Conservation (phyloP, 1,140 invertebrate species). For the Drosophila azteca region DNA sequence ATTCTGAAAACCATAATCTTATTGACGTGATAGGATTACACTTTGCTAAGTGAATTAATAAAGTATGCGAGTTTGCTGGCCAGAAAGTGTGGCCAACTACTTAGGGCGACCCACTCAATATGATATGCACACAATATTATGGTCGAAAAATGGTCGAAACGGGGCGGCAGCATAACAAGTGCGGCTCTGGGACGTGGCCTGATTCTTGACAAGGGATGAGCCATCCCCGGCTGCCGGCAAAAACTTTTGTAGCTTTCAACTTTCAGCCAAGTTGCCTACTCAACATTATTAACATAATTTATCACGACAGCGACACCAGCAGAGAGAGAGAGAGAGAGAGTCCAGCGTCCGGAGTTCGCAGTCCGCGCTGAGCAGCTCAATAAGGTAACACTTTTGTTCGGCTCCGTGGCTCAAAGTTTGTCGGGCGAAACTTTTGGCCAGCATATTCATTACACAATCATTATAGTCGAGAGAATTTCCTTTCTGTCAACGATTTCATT, state of each 20-base stretch:
- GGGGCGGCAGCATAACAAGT: slow-evolving; percentile 17
- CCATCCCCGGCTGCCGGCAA: background rate
- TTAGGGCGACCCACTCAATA: slow-evolving; percentile 71
- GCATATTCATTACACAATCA: slow-evolving; percentile 77
- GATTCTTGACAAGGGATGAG: slow-evolving; percentile 78
- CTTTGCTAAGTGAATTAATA: slow-evolving; percentile 83
- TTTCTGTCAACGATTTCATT: slow-evolving; percentile 58
- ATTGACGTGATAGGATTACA: slow-evolving; percentile 83
- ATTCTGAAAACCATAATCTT: slow-evolving; percentile 83
- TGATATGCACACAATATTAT: slow-evolving; percentile 78
- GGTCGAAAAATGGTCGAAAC: slow-evolving; percentile 54
- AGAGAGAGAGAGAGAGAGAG: no score
- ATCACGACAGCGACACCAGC: slow-evolving; percentile 73
- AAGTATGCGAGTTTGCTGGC: slow-evolving; percentile 51
- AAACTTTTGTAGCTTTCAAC: slow-evolving; percentile 66
- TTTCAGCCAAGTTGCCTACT: slow-evolving; percentile 63
- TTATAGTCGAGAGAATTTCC: slow-evolving; percentile 36
- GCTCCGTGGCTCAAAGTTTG: slow-evolving; percentile 40
- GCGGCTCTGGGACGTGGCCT: slow-evolving; percentile 49
- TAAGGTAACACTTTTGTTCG: slow-evolving; percentile 75
- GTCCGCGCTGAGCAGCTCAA: slow-evolving; percentile 47
- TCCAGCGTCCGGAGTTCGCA: background rate
- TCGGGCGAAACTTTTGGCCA: slow-evolving; percentile 27
- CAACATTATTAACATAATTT: slow-evolving; percentile 80
- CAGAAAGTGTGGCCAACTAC: slow-evolving; percentile 54